Conservation (phyloP, 2,888 invertebrate genomes). For the Lasius platythorax region DNA sequence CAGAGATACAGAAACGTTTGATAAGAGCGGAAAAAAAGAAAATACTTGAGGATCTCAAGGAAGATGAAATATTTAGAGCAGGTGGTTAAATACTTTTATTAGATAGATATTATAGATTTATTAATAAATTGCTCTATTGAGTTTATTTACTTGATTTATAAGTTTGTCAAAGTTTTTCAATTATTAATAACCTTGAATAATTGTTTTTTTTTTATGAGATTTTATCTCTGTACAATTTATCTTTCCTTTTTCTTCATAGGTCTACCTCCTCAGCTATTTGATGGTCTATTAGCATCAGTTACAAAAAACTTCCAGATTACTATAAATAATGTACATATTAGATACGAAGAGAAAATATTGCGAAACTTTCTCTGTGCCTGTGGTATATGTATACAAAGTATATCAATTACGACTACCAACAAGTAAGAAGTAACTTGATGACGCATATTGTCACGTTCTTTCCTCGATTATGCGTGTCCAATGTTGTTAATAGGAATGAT, state of each 20-base stretch:
- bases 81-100: constrained; percentile 54
- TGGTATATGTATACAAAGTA: constrained; percentile 92
- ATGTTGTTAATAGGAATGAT: background rate
- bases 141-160: background rate
- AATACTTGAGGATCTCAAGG: constrained; percentile 90
- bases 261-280: constrained; percentile 90
- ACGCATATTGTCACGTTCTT: background rate
- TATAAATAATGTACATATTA: constrained; percentile 92
- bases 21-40: constrained; percentile 91
- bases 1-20: constrained; percentile 91
- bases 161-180: background rate
- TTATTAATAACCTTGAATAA: background rate
- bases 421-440: constrained; percentile 89
- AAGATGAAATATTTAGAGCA: constrained; percentile 85
- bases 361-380: constrained; percentile 90
- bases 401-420: constrained; percentile 93
- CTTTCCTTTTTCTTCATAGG: constrained; percentile 83
- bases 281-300: constrained; percentile 91
- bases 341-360: constrained; percentile 92
- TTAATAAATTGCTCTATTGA: background rate
- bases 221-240: constrained; percentile 12
- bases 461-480: background rate
- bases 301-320: constrained; percentile 93
- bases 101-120: background rate
- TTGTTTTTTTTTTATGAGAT: background rate